These are phyloP conservation scores for Indri indri DNA, from an alignment of 2,113 vertebrate species.

Conservation along the genomic window DNA sequence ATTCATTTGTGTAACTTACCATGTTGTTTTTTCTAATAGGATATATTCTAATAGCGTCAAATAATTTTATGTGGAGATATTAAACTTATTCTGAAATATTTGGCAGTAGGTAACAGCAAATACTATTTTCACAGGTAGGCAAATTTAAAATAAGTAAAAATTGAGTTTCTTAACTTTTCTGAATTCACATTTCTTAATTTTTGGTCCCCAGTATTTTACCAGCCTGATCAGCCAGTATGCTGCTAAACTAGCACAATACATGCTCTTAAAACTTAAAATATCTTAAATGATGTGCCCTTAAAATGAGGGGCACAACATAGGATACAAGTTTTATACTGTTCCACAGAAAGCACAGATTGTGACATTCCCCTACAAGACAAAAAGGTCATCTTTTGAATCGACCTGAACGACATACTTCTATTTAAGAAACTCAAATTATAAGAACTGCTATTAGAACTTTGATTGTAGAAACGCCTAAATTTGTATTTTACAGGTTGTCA, in stretches of 20 bases:
- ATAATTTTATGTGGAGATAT: neutral
- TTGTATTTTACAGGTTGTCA: neutral
- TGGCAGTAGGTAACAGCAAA: neutral
- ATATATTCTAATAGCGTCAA: neutral
- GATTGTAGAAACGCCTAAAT: neutral
- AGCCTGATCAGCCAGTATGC: neutral
- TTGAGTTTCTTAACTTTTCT: slow-evolving; percentile 14
- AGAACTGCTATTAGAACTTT: neutral
- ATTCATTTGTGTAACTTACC: neutral
- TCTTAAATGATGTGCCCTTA: neutral
- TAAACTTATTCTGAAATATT: neutral
- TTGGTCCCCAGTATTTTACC: neutral
- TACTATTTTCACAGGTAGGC: neutral
- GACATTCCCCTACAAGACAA: neutral
- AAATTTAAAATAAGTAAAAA: slow-evolving; percentile 4
- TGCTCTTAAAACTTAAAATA: neutral
- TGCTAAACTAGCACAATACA: neutral
- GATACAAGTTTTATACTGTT: neutral
- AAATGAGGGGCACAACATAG: neutral
- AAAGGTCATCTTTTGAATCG: neutral
- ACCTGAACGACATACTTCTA: neutral
- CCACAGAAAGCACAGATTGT: neutral
- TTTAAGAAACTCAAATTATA: neutral
- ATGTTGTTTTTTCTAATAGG: neutral
- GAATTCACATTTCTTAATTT: neutral